Evolutionary conservation across 1,140 invertebrate species (phyloP).

Genomic region (Oedothorax gibbosus): DNA sequence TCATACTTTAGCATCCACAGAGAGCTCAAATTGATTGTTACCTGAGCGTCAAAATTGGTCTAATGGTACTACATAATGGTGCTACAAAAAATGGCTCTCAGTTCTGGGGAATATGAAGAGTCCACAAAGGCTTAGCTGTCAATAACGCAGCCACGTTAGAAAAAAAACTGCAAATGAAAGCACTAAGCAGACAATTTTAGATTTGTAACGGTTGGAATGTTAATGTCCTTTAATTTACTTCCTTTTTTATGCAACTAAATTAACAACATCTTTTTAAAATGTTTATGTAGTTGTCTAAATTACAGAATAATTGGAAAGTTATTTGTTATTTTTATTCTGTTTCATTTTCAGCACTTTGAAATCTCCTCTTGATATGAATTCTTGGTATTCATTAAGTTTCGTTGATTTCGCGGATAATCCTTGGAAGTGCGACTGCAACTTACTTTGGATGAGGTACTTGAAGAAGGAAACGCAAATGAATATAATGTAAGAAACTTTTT

Average conservation of each 20-base stretch:
- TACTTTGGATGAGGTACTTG: conserved; percentile 30
- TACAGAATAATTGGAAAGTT: neutral
- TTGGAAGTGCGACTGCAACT: conserved; percentile 45
- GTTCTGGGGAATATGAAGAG: no score
- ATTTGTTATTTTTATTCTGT: neutral
- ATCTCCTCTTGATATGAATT: conserved; percentile 15
- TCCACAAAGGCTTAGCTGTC: no score
- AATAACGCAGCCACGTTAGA: no score
- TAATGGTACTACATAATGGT: no score
- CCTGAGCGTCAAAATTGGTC: no score
- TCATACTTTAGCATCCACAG: no score
- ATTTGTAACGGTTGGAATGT: neutral
- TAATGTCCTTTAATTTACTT: neutral
- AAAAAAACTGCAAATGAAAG: no score
- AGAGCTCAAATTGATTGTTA: no score
- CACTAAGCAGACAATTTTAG: no score
- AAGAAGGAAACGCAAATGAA: conserved; percentile 27
- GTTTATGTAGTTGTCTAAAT: neutral
- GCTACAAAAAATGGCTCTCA: no score
- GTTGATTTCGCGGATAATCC: conserved; percentile 50
- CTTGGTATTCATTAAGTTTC: conserved; percentile 24
- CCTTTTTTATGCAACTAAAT: neutral
- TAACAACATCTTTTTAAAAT: neutral
- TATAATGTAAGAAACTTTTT: conserved; percentile 31
- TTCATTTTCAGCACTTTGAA: conserved; percentile 24